Conservation (phyloP, 1,140 invertebrate species). For the Drosophila auraria region DNA sequence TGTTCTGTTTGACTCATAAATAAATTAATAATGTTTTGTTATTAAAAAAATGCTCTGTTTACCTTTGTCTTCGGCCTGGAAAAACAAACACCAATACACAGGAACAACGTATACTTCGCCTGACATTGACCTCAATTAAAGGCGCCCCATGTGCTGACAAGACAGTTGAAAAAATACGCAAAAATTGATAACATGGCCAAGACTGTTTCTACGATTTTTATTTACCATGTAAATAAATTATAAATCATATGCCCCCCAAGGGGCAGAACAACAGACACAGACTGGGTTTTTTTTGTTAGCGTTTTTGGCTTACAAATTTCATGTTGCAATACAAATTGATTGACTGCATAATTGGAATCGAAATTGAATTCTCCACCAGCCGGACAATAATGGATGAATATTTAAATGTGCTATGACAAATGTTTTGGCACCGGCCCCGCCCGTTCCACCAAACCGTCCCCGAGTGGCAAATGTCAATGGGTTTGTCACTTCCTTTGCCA, state of each 20-base stretch:
- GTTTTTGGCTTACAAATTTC: constrained; percentile 30
- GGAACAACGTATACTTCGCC: constrained; percentile 13
- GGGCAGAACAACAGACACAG: constrained; percentile 23
- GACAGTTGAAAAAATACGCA: constrained; percentile 45
- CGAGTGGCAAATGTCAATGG: constrained; percentile 62
- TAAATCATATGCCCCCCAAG: constrained; percentile 46
- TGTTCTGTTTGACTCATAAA: constrained; percentile 45
- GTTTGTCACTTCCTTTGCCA: constrained; percentile 51
- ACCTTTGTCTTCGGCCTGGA: constrained; percentile 30
- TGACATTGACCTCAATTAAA: constrained; percentile 73
- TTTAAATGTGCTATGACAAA: constrained; percentile 61
- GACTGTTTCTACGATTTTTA: constrained; percentile 24
- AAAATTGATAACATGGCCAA: constrained; percentile 53
- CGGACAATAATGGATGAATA: constrained; percentile 56
- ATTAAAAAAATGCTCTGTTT: constrained; percentile 36
- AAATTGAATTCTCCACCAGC: constrained; percentile 38
- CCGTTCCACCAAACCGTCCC: not conserved
- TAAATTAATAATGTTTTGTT: constrained; percentile 37
- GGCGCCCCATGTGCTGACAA: constrained; percentile 33
- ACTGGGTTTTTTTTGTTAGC: constrained; percentile 23
- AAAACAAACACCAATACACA: constrained; percentile 12
- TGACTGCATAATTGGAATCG: constrained; percentile 52
- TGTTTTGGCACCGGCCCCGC: constrained; percentile 53
- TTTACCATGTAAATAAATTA: constrained; percentile 60
- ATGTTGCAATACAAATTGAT: constrained; percentile 43